Conservation (phyloP, 2,113 vertebrate genomes). For the Orcinus orca region DNA sequence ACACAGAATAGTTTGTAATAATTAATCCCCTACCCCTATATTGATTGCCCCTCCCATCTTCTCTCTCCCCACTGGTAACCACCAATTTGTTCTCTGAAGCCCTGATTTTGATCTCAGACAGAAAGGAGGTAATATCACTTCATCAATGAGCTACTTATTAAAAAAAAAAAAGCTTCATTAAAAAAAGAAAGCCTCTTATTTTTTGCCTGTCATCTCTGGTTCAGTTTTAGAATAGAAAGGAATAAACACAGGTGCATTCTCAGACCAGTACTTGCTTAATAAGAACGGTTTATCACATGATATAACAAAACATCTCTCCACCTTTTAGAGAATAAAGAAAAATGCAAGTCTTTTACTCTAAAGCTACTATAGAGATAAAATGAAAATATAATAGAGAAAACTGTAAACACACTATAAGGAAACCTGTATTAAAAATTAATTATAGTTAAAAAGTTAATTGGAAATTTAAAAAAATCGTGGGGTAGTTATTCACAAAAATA, state of each 20-base stretch:
- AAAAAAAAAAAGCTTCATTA: not conserved
- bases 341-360: not conserved
- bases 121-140: not conserved
- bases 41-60: not conserved
- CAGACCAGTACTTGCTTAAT: not conserved
- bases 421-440: not conserved
- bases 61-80: not conserved
- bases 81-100: not conserved
- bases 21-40: not conserved
- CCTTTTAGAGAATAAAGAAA: not conserved
- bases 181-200: not conserved
- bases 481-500: not conserved
- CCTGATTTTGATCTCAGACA: not conserved
- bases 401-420: not conserved
- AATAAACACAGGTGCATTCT: not conserved
- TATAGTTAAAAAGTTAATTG: constrained; percentile 7
- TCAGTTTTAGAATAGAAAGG: not conserved
- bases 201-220: not conserved
- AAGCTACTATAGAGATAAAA: not conserved
- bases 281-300: not conserved
- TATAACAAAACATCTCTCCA: not conserved
- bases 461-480: not conserved
- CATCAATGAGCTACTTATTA: not conserved
- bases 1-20: not conserved
- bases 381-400: not conserved